Base-by-base conservation (phyloP, 2,797 vertebrate species). In the Enteromius radiatus region DNA sequence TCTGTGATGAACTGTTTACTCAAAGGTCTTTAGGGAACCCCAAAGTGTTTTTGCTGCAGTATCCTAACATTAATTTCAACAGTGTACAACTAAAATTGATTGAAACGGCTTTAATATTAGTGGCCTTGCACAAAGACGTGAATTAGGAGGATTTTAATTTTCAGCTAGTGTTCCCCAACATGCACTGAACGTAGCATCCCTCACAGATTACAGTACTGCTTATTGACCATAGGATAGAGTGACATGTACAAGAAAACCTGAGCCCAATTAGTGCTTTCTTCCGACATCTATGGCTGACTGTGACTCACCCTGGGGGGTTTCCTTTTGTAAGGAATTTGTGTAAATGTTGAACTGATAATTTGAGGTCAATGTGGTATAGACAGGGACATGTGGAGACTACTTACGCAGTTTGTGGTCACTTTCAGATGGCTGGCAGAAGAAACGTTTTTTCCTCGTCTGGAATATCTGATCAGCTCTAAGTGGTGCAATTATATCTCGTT, bases 351-450 rank as follows among this genome's bases (percentile, higher is more conserved):
- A 84, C 76, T 68, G 65, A 84, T 85, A 84, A 76, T 84, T 65
- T 86, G 84, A 86, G 86, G 83, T 88, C 87, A 83, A 41, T 81
- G 84, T 84, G 85, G 79, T 81, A 84, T 59, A 84, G 76, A 77
- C 63, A 56, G 74, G 73, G 85, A 84, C 86, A 78, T 80, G 81
- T 64, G 70, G 9, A 87, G 84, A 83, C 83, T 85, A 84, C 84
- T 87, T 86, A 76, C 45, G 86, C 71, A 87, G 82, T 87, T 87
- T 88, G 87, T 84, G 87, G 88, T 89, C 70, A 82, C 63, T 61
- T 76, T 79, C 68, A 85, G 80, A 80, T 80, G 63, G 61, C 79
- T 64, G 83, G 80, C 77, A 80, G 76, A 71, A 70, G 28, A 76
- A 69, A 47, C 19, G 1, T 85, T 82, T 67, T 80, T 71, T 45